phyloP scores from a whole-genome alignment of 2,797 vertebrate genomes.

The Chrysocyon brachyurus region DNA sequence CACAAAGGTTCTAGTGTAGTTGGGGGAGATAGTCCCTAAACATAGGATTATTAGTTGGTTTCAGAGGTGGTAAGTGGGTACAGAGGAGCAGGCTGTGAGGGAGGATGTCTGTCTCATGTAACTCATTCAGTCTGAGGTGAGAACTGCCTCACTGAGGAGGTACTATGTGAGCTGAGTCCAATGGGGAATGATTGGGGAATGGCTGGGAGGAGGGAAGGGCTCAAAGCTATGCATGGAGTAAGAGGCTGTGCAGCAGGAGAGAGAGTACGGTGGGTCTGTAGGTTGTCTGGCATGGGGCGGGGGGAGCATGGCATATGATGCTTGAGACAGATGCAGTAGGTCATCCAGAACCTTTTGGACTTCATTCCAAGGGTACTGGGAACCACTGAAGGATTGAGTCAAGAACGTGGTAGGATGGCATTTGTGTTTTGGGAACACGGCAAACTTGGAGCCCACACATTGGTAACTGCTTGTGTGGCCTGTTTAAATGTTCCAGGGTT shows the following conservation, averaged over 20 bases:
- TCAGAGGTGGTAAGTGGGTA: background rate
- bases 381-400: background rate
- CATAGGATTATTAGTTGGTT: background rate
- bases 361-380: background rate
- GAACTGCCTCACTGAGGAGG: background rate
- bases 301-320: background rate
- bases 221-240: rapidly evolving
- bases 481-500: background rate
- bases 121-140: background rate
- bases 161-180: background rate
- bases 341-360: background rate
- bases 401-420: background rate
- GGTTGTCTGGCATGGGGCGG: background rate
- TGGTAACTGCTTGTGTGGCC: background rate
- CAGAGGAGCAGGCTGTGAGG: background rate
- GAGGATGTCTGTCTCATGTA: rapidly evolving
- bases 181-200: background rate
- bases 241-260: background rate
- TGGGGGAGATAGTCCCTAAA: background rate
- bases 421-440: background rate
- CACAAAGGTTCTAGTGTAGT: background rate
- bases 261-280: background rate
- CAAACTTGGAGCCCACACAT: background rate
- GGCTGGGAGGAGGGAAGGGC: no score
- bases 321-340: background rate